Conservation (phyloP, 2,113 vertebrate genomes). For the Sylvietta virens region DNA sequence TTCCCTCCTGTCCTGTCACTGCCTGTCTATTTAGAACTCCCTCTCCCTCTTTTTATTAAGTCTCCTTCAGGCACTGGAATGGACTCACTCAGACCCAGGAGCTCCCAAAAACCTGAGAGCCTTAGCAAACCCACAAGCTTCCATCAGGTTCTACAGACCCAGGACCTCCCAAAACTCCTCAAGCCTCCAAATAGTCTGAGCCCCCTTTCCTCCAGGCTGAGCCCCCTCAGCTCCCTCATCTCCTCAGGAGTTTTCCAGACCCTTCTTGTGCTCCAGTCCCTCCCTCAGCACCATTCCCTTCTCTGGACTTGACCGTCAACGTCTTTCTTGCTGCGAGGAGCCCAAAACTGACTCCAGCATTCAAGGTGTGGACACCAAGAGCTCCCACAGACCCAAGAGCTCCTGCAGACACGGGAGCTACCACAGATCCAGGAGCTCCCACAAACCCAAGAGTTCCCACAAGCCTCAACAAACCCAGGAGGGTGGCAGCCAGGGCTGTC, state of each 20-base stretch:
- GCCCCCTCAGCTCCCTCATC: neutral
- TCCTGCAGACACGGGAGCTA: neutral
- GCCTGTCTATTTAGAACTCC: neutral
- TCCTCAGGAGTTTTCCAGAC: neutral
- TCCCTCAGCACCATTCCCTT: neutral
- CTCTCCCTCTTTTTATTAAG: neutral
- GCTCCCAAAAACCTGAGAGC: neutral
- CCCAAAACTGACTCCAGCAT: neutral
- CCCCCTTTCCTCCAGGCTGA: neutral
- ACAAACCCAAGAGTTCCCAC: neutral
- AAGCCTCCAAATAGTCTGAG: neutral
- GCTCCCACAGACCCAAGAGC: accelerated
- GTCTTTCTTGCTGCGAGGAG: accelerated
- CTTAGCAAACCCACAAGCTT: neutral
- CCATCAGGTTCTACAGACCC: neutral
- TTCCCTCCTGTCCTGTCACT: too few relatives aligned
- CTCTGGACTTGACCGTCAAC: neutral
- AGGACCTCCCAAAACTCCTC: neutral
- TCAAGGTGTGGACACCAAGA: neutral
- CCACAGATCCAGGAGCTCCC: neutral
- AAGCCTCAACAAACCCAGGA: neutral
- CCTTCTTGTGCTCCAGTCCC: neutral
- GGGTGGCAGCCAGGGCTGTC: neutral
- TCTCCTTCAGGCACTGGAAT: neutral
- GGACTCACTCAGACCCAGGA: neutral